phyloP scores from a whole-genome alignment of 2,888 invertebrate species.

The Heliconius ethilla region DNA sequence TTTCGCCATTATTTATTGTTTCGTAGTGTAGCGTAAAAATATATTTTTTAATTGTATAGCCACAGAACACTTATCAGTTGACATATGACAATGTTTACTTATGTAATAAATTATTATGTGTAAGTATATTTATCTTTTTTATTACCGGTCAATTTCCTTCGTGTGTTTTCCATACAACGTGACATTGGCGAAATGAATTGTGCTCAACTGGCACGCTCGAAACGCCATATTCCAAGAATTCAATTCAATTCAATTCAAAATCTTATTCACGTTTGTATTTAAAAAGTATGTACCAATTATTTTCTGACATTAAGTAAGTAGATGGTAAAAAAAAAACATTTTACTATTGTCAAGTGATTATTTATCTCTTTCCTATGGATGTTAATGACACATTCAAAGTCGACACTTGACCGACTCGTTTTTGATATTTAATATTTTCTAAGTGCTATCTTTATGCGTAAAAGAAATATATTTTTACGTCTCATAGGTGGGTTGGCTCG shows the following conservation, averaged over 20 bases:
- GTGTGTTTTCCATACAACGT: too few species aligned
- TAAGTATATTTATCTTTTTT: background rate
- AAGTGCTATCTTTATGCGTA: slow-evolving; percentile 63
- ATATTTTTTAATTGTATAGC: background rate
- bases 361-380: background rate
- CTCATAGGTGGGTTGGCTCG: slow-evolving; percentile 64
- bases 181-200: too few species aligned
- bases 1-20: slow-evolving; percentile 54
- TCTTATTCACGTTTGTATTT: too few species aligned
- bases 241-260: too few species aligned
- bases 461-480: slow-evolving; percentile 66
- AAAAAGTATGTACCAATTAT: background rate
- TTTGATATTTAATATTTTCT: slow-evolving; percentile 45
- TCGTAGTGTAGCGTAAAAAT: background rate
- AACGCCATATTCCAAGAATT: too few species aligned
- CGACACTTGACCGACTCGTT: slow-evolving; percentile 20
- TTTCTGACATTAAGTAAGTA: background rate
- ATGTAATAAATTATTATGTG: background rate
- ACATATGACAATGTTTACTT: background rate
- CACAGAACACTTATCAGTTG: background rate
- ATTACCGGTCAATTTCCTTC: too few species aligned
- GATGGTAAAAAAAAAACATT: background rate
- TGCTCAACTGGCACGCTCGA: too few species aligned
- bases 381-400: slow-evolving; percentile 6
- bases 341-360: background rate